These are phyloP conservation scores for Noctilio leporinus DNA, from an alignment of 2,113 vertebrate species.

Conservation along the genomic window DNA sequence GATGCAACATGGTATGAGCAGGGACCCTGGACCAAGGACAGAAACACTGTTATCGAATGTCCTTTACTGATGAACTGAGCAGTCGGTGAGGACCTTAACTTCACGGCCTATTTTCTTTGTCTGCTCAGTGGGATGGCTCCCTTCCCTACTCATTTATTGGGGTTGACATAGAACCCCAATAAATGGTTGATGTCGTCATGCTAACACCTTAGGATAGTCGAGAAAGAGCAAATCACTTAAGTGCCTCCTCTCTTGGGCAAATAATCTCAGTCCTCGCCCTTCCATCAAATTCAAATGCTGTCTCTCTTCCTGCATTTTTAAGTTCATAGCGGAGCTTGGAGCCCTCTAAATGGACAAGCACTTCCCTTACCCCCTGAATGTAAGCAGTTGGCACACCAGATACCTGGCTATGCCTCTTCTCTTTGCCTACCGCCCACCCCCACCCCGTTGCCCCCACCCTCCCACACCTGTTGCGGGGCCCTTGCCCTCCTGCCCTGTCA, in stretches of 20 bases:
- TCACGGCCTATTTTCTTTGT: background rate
- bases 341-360: background rate
- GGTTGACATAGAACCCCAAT: too few relatives aligned
- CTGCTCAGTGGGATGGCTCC: rapidly evolving
- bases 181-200: background rate
- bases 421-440: background rate
- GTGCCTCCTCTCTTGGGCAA: background rate
- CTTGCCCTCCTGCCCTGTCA: background rate
- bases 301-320: background rate
- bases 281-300: background rate
- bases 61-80: background rate
- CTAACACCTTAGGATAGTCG: background rate
- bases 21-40: background rate
- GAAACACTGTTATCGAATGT: background rate
- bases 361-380: background rate
- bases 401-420: background rate
- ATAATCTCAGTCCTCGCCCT: background rate
- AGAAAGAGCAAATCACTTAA: background rate
- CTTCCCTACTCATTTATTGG: background rate
- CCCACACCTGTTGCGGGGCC: background rate
- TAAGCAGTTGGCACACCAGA: background rate
- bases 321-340: background rate
- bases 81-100: background rate
- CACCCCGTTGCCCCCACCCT: background rate
- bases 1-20: background rate